Evolutionary conservation across 2,888 invertebrate species (phyloP), one percentile per base, ranked within the genome.

Genomic region (Creontiades dilutus): DNA sequence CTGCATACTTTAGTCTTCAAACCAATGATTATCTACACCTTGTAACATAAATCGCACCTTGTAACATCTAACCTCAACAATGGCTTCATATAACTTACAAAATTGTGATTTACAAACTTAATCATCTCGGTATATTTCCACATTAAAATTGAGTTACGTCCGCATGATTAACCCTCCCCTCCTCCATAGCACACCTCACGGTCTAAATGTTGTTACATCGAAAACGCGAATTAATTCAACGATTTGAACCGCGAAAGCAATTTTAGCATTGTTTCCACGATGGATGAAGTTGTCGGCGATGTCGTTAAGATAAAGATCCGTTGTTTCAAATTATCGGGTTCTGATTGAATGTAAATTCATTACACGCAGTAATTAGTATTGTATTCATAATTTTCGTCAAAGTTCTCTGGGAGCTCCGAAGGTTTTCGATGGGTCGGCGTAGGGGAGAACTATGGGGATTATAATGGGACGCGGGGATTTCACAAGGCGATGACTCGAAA

Each of bases 341-440:
- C 14, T 68, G 85, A 85, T 85, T 85, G 85, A 85, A 85, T 85
- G 68, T 85, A 61, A 85, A 85, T 85, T 85, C 85, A 85, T 85
- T 61, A 85, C 61, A 68, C 61, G 37, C 85, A 61, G 47, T 85
- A 85, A 85, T 85, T 85, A 85, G 85, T 85, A 85, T 85, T 85
- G 85, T 85, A 85, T 85, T 85, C 85, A 85, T 61, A 85, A 61
- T 85, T 28, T 19, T 19, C 78, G n/a, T 46, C 46, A 19, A 52
- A 52, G 27, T 47, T 27, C 52, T 52, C n/a, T 23, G 52, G 47
- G 48, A 7, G 19, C 11, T 23, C 3, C 57, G 57, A 57, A 57
- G 68, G 27, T 52, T 13, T 52, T 23, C 68, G 37, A 37, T 37
- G 37, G 37, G 37, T 4, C 37, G 37, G 37, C 37, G 37, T 37